These are phyloP conservation scores for Lycorma delicatula DNA, from an alignment of 1,140 invertebrate species.

Conservation along the genomic window DNA sequence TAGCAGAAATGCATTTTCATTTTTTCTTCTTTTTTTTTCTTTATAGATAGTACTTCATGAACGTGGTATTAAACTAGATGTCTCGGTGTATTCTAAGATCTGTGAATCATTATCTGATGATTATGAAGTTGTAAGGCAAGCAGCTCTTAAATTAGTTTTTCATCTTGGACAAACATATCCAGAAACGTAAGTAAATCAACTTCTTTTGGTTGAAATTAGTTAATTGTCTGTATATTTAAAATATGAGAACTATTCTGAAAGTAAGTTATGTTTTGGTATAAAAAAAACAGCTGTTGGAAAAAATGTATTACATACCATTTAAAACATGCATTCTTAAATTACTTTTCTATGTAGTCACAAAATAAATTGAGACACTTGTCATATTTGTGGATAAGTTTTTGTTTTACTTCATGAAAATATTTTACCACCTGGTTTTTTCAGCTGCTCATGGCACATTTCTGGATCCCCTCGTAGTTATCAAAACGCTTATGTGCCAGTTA, in stretches of 20 bases:
- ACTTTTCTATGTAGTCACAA: not conserved
- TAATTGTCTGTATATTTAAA: not conserved
- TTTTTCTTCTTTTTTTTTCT: too few species aligned
- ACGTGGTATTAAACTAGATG: constrained; percentile 65
- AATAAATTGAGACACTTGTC: not conserved
- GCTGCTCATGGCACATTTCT: too few species aligned
- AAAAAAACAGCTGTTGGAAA: constrained; percentile 25
- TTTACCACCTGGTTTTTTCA: too few species aligned
- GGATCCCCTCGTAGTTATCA: too few species aligned
- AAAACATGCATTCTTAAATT: too few species aligned
- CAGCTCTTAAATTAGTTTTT: constrained; percentile 77
- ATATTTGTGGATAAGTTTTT: too few species aligned
- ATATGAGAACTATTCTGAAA: not conserved
- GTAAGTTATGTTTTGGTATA: too few species aligned
- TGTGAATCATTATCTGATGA: constrained; percentile 82
- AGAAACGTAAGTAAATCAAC: constrained; percentile 56
- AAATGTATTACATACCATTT: constrained; percentile 30
- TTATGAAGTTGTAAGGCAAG: constrained; percentile 85
- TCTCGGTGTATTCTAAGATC: constrained; percentile 70
- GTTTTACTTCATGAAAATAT: too few species aligned
- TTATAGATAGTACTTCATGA: constrained; percentile 55
- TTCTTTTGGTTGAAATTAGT: constrained; percentile 12
- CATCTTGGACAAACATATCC: constrained; percentile 77
- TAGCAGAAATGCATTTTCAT: not conserved
- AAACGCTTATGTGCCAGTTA: too few species aligned